Evolutionary conservation across 2,888 invertebrate species (phyloP).

Genomic region (Cephus rjabovi): DNA sequence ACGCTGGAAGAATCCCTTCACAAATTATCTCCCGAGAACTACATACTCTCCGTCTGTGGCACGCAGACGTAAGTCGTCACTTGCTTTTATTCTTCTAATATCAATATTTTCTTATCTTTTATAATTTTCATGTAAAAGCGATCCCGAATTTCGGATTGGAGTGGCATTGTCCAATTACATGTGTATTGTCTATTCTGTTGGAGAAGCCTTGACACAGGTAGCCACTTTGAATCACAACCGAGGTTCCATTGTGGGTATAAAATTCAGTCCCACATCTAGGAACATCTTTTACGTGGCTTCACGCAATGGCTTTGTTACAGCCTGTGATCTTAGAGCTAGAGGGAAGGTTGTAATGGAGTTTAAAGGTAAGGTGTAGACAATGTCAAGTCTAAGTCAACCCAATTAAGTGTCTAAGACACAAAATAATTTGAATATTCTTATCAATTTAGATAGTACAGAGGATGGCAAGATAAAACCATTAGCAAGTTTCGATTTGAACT

Average conservation of each 20-base stretch:
- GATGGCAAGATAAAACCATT: slow-evolving; percentile 70
- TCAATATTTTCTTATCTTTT: not conserved
- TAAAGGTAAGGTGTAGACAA: slow-evolving; percentile 54
- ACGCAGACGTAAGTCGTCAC: slow-evolving; percentile 67
- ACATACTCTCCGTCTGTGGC: slow-evolving; percentile 72
- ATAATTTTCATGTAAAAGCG: slow-evolving; percentile 36
- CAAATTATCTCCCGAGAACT: slow-evolving; percentile 69
- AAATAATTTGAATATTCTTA: too few species aligned
- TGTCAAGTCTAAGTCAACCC: not conserved
- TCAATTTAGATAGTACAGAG: slow-evolving; percentile 53
- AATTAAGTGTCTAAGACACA: too few species aligned
- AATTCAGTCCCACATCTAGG: slow-evolving; percentile 71
- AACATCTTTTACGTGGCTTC: slow-evolving; percentile 73
- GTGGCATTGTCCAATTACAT: slow-evolving; percentile 68
- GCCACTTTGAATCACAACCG: slow-evolving; percentile 67
- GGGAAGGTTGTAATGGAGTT: slow-evolving; percentile 66
- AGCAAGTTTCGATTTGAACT: slow-evolving; percentile 80
- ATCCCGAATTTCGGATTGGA: slow-evolving; percentile 65
- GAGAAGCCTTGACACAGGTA: slow-evolving; percentile 59
- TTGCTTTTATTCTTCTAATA: slow-evolving; percentile 5
- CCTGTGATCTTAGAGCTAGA: slow-evolving; percentile 75
- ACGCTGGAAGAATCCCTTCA: slow-evolving; percentile 68
- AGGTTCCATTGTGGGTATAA: slow-evolving; percentile 70
- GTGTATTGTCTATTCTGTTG: slow-evolving; percentile 68
- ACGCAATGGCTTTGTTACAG: slow-evolving; percentile 70